A percentile compares a stretch with the other conserved stretches of the same genome.
These are phyloP conservation scores for Leuciscus waleckii DNA, from an alignment of 2,797 vertebrate genomes.

Conservation along the genomic window DNA sequence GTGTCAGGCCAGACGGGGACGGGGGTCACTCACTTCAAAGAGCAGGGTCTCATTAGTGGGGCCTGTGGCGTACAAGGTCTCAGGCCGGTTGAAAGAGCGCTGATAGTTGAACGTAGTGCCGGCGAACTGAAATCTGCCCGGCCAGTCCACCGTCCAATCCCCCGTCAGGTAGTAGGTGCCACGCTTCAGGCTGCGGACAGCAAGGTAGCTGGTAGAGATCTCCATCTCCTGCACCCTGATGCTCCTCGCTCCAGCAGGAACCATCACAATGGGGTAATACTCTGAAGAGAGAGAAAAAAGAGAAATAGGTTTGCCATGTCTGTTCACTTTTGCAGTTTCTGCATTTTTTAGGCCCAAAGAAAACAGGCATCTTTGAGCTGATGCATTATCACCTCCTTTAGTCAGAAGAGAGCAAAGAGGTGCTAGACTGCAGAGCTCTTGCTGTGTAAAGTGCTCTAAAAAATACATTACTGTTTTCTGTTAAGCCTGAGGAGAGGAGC, in stretches of 20 bases:
- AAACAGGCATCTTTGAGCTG: slow-evolving; percentile 12
- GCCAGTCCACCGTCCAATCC: slow-evolving; percentile 96
- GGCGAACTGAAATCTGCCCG: slow-evolving; percentile 89
- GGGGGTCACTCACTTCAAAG: slow-evolving; percentile 90
- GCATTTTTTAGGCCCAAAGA: neutral
- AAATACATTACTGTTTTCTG: neutral
- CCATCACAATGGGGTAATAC: slow-evolving; percentile 88
- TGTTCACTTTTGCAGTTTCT: neutral
- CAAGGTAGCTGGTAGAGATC: slow-evolving; percentile 90
- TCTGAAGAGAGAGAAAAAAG: slow-evolving; percentile 72
- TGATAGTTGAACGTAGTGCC: slow-evolving; percentile 92
- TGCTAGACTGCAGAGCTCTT: slow-evolving; percentile 18
- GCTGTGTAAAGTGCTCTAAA: slow-evolving; percentile 9
- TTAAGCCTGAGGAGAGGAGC: neutral
- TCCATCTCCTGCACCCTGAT: slow-evolving; percentile 87
- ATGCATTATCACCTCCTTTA: slow-evolving; percentile 5
- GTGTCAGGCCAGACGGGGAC: slow-evolving; percentile 64
- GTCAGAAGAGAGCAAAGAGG: neutral
- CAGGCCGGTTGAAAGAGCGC: slow-evolving; percentile 86
- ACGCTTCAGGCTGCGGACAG: slow-evolving; percentile 82
- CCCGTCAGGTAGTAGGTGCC: slow-evolving; percentile 90
- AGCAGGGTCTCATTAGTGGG: slow-evolving; percentile 96
- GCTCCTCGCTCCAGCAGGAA: slow-evolving; percentile 89
- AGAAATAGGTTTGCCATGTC: neutral
- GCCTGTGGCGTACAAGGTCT: slow-evolving; percentile 88